These are phyloP conservation scores for Tetramorium simillimum DNA, from an alignment of 1,140 invertebrate species.

Conservation along the genomic window DNA sequence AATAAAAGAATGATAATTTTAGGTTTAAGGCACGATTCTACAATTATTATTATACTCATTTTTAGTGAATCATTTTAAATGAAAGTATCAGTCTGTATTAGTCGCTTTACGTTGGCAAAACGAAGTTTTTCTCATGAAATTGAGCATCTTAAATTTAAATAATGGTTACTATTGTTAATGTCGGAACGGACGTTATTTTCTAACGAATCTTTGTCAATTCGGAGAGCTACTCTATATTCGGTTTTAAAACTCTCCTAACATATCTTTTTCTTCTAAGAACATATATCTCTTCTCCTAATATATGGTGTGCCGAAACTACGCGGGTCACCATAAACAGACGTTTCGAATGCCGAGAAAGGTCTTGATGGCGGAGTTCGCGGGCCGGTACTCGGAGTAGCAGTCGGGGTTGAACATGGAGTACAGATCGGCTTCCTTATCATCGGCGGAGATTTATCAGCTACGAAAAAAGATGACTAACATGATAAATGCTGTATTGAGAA, in stretches of 20 bases:
- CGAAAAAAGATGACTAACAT: slow-evolving; percentile 44
- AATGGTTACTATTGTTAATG: neutral
- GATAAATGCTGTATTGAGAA: neutral
- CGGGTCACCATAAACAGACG: slow-evolving; percentile 81
- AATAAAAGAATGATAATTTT: neutral
- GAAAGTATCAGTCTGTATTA: neutral
- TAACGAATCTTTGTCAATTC: slow-evolving; percentile 60
- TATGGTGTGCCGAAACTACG: slow-evolving; percentile 81
- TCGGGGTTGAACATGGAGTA: slow-evolving; percentile 70
- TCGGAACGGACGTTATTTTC: neutral
- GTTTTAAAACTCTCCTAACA: neutral
- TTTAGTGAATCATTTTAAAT: slow-evolving; percentile 13
- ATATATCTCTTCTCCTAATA: slow-evolving; percentile 70
- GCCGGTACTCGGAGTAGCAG: slow-evolving; percentile 72
- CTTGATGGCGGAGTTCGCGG: slow-evolving; percentile 75
- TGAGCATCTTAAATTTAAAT: neutral
- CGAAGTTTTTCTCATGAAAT: neutral
- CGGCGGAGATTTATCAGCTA: slow-evolving; percentile 82
- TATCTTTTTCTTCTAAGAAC: neutral
- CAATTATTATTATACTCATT: slow-evolving; percentile 35
- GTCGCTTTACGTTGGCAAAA: neutral
- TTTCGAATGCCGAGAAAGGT: slow-evolving; percentile 79
- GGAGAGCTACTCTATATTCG: slow-evolving; percentile 67
- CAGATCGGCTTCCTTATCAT: slow-evolving; percentile 75
- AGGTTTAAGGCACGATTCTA: slow-evolving; percentile 57